Evolutionary conservation across 2,797 vertebrate species (phyloP).

Genomic region (Cynodonichthys magdalenae): DNA sequence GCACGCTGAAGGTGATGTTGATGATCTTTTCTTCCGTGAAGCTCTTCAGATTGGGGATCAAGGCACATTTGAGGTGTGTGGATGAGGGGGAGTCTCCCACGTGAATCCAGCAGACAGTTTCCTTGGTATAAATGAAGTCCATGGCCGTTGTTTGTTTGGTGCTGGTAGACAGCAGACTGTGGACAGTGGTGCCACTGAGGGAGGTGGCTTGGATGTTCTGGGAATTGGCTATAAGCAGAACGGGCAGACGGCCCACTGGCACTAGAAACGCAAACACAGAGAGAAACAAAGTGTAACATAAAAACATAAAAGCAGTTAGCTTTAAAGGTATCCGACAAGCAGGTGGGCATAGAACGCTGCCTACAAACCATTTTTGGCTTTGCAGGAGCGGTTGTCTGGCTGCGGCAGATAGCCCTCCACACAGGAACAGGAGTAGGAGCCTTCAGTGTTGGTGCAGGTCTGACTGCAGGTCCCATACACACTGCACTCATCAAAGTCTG

Average conservation of each 20-base stretch:
- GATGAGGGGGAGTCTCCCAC: slow-evolving; percentile 88
- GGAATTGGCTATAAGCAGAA: slow-evolving; percentile 94
- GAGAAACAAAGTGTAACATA: neutral
- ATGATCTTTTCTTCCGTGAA: slow-evolving; percentile 91
- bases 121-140: slow-evolving; percentile 93
- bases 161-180: slow-evolving; percentile 89
- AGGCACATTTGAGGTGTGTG: slow-evolving; percentile 93
- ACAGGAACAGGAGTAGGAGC: slow-evolving; percentile 92
- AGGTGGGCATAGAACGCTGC: neutral
- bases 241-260: slow-evolving; percentile 92
- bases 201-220: slow-evolving; percentile 96
- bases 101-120: slow-evolving; percentile 96
- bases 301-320: neutral
- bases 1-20: slow-evolving; percentile 96
- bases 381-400: slow-evolving; percentile 96
- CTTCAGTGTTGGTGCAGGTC: slow-evolving; percentile 90
- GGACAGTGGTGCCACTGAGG: slow-evolving; percentile 87
- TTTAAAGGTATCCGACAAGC: neutral
- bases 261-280: slow-evolving; percentile 72
- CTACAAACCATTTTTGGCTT: slow-evolving; percentile 92
- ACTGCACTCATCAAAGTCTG: slow-evolving; percentile 94
- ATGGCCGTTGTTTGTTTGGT: slow-evolving; percentile 97
- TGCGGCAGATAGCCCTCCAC: slow-evolving; percentile 95
- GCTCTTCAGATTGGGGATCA: slow-evolving; percentile 92
- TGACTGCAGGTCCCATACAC: slow-evolving; percentile 96